Evolutionary conservation across 2,888 invertebrate genomes (phyloP).

Genomic region (Cartodere bifasciata): DNA sequence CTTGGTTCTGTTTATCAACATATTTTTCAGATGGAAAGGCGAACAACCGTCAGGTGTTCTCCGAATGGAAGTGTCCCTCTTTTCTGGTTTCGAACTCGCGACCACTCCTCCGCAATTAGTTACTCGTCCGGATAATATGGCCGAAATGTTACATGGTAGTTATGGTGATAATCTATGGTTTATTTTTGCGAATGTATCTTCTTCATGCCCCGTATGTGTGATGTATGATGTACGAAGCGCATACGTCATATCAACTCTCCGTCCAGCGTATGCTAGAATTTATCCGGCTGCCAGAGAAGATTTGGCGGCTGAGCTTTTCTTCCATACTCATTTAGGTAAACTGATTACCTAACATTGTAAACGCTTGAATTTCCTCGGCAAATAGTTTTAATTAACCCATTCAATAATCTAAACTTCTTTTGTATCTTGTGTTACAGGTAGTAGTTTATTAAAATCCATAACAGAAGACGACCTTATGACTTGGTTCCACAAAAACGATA

Average conservation of each 20-base stretch:
- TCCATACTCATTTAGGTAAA: slow-evolving; percentile 8
- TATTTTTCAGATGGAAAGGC: slow-evolving; percentile 43
- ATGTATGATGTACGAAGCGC: slow-evolving; percentile 46
- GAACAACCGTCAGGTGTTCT: slow-evolving; percentile 47
- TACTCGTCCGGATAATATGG: slow-evolving; percentile 43
- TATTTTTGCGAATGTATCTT: slow-evolving; percentile 47
- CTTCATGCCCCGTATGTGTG: slow-evolving; percentile 48
- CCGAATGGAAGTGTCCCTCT: slow-evolving; percentile 46
- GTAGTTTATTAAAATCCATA: slow-evolving; percentile 45
- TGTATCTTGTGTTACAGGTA: too few relatives aligned
- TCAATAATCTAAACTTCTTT: too few relatives aligned
- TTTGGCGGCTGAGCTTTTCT: slow-evolving; percentile 43
- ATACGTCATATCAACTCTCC: slow-evolving; percentile 46
- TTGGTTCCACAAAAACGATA: slow-evolving; percentile 51
- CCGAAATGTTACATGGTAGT: slow-evolving; percentile 47
- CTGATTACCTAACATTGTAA: too few relatives aligned
- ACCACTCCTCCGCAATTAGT: slow-evolving; percentile 35
- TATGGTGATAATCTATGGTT: slow-evolving; percentile 51
- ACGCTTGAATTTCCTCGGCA: too few relatives aligned
- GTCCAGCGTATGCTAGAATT: slow-evolving; percentile 50
- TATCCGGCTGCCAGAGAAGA: slow-evolving; percentile 50
- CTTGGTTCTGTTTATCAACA: neutral
- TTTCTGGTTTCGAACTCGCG: slow-evolving; percentile 50
- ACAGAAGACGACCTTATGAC: slow-evolving; percentile 54
- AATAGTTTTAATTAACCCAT: too few relatives aligned